Evolutionary conservation across 2,888 invertebrate genomes (phyloP).

Genomic region (Pyrrhosoma nymphula): DNA sequence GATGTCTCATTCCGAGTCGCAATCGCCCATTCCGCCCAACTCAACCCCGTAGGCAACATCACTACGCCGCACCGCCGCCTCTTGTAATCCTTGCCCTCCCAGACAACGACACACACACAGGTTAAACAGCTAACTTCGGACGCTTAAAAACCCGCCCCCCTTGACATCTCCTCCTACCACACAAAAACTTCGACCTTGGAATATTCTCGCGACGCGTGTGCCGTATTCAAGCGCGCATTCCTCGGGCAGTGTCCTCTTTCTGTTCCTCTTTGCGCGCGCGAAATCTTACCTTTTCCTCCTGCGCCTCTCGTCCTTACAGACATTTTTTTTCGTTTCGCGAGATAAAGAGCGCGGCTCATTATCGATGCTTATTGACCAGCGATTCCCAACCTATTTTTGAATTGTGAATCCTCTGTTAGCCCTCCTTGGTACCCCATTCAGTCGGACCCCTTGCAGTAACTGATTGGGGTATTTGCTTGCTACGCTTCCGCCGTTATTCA

Average conservation of each 20-base stretch:
- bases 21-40: not conserved
- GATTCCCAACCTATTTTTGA: too few relatives aligned
- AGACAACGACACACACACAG: not conserved
- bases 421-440: too few relatives aligned
- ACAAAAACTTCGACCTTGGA: not conserved
- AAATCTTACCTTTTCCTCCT: not conserved
- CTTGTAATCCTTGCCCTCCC: not conserved
- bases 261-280: not conserved
- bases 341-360: too few relatives aligned
- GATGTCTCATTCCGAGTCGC: constrained; percentile 3
- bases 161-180: not conserved
- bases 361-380: too few relatives aligned
- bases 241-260: not conserved
- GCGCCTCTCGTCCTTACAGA: not conserved
- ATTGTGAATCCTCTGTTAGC: too few relatives aligned
- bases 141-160: not conserved
- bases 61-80: not conserved
- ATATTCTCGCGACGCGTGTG: not conserved
- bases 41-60: not conserved
- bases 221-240: not conserved
- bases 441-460: too few relatives aligned
- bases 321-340: too few relatives aligned
- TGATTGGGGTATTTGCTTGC: too few relatives aligned
- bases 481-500: too few relatives aligned
- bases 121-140: not conserved